Evolutionary conservation across 2,797 vertebrate species (phyloP).

Genomic region (Microhierax caerulescens): DNA sequence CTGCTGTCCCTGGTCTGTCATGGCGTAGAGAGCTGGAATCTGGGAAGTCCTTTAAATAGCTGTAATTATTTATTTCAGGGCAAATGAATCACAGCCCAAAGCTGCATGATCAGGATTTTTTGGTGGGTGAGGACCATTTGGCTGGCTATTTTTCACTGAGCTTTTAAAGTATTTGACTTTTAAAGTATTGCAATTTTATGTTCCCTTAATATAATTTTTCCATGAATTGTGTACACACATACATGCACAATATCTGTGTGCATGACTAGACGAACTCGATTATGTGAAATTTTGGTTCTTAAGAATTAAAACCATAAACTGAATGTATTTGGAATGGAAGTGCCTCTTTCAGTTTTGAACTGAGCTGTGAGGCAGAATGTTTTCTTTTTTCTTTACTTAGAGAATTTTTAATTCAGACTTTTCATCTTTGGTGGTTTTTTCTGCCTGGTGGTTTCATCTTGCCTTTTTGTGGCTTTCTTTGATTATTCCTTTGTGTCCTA

Average conservation of each 20-base stretch:
- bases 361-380: background rate
- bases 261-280: background rate
- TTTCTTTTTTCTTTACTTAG: background rate
- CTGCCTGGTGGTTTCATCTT: background rate
- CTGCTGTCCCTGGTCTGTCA: background rate
- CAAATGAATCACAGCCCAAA: constrained; percentile 32
- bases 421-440: background rate
- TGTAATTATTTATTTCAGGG: constrained; percentile 53
- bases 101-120: background rate
- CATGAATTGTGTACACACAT: background rate
- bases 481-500: constrained; percentile 27
- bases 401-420: background rate
- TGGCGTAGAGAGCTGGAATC: background rate
- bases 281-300: background rate
- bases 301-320: background rate
- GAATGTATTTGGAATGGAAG: background rate
- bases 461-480: constrained; percentile 10
- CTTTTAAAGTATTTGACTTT: background rate
- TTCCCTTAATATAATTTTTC: background rate
- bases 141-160: constrained; percentile 8
- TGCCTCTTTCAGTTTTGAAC: background rate
- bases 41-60: constrained; percentile 38
- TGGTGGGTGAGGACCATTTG: background rate
- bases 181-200: background rate
- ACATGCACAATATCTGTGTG: background rate